Conservation (phyloP, 2,113 vertebrate species). For the Crotalus viridis region DNA sequence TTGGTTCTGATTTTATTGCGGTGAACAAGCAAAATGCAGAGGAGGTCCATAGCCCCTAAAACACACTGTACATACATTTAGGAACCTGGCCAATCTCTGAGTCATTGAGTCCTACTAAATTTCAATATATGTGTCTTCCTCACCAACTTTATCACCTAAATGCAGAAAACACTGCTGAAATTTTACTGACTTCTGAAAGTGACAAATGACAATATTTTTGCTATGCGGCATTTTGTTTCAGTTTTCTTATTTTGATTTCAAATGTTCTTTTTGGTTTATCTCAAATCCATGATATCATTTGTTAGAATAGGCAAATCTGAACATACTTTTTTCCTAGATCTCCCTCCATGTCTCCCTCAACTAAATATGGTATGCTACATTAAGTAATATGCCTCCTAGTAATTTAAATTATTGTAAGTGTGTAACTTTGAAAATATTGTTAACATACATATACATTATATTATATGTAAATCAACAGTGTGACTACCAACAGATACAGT, state of each 20-base stretch:
- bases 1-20: background rate
- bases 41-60: background rate
- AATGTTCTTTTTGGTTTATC: background rate
- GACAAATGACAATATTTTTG: background rate
- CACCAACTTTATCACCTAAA: background rate
- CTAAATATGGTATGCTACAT: slow-evolving; percentile 4
- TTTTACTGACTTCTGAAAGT: background rate
- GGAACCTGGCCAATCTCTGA: background rate
- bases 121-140: background rate
- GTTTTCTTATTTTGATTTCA: background rate
- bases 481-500: background rate
- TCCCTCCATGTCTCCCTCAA: background rate
- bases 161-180: background rate
- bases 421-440: background rate
- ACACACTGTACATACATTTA: background rate
- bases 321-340: background rate
- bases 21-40: background rate
- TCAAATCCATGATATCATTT: background rate
- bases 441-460: background rate
- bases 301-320: background rate
- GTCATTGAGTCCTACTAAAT: too few relatives aligned
- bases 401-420: background rate
- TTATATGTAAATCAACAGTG: background rate
- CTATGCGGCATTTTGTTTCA: background rate
- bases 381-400: background rate